Base-by-base conservation (phyloP, 2,113 vertebrate species). In the Calonectris borealis region DNA sequence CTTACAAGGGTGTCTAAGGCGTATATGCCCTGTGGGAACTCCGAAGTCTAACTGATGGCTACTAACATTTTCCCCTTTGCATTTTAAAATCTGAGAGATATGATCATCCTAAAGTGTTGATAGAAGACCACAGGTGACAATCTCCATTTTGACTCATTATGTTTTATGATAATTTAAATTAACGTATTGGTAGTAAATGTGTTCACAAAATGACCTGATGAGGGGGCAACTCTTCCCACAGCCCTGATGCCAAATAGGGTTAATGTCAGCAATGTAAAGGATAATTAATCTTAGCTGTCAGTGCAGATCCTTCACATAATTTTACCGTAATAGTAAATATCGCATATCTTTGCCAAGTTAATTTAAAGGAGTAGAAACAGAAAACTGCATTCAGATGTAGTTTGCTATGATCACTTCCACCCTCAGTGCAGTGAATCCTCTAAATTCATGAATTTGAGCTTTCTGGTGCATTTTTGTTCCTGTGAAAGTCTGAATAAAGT, bases 211-310 rank as follows among this genome's bases (percentile, higher is more conserved):
- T 55, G 71, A 95, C 62, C 71, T 40, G 49, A 79, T 58, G 62
- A 83, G 46, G 13, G 3, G n/a, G 62, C 44, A 87, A 51, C 42
- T 88, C 46, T 58, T 93, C 64, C 82, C 79, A 61, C 13, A 10
- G 13, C 34, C 72, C 85, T 89, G 83, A 85, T 92, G 85, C 93
- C 71, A 90, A 84, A 58, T 83, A 92, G 91, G 88, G 90, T 92
- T 97, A 97, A 97, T 40, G 93, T 95, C 36, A 77, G 92, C 78
- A 91, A 76, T 76, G 85, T 66, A 75, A 93, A 96, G 92, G 87
- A 95, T 96, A 97, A 97, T 96, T 80, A 93, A 95, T 97, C 93
- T 95, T 97, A 96, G 91, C 93, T 96, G 85, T 94, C 97, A 96
- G 58, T 88, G 86, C 94, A 98, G 93, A 90, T 97, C 95, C 92